phyloP scores from a whole-genome alignment of 2,797 vertebrate species.

The Holocentrus rufus region DNA sequence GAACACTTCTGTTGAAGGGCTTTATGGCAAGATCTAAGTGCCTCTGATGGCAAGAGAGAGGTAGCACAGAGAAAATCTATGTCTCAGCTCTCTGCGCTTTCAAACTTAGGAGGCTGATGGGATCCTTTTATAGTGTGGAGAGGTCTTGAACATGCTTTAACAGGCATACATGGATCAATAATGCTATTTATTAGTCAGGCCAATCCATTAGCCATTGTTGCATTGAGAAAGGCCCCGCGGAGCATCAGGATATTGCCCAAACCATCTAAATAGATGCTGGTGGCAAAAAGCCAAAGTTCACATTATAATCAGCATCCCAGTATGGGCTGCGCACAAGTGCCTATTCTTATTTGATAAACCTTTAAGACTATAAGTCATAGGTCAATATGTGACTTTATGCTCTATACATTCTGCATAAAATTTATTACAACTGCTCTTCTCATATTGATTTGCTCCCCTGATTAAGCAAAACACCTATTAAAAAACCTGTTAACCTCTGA shows the following conservation, averaged over 20 bases:
- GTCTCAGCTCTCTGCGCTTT: background rate
- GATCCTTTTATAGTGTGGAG: conserved; percentile 34
- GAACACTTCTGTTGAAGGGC: background rate
- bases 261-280: conserved; percentile 28
- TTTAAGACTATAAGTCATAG: background rate
- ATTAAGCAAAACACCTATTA: background rate
- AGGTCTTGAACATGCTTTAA: conserved; percentile 52
- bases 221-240: conserved; percentile 28
- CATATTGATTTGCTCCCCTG: background rate
- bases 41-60: background rate
- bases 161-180: conserved; percentile 51
- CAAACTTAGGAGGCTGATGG: conserved; percentile 1
- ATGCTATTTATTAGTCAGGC: conserved; percentile 43
- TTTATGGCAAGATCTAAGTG: background rate
- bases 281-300: conserved; percentile 38
- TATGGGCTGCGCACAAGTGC: conserved; percentile 1
- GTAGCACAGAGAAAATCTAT: background rate
- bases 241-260: conserved; percentile 27
- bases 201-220: conserved; percentile 55
- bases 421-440: too few species aligned
- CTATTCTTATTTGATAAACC: conserved; percentile 4
- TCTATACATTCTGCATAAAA: background rate
- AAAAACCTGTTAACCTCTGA: background rate
- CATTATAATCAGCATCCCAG: conserved; percentile 40
- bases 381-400: background rate